Conservation (phyloP, 2,888 invertebrate genomes). For the Lottia gigantea region DNA sequence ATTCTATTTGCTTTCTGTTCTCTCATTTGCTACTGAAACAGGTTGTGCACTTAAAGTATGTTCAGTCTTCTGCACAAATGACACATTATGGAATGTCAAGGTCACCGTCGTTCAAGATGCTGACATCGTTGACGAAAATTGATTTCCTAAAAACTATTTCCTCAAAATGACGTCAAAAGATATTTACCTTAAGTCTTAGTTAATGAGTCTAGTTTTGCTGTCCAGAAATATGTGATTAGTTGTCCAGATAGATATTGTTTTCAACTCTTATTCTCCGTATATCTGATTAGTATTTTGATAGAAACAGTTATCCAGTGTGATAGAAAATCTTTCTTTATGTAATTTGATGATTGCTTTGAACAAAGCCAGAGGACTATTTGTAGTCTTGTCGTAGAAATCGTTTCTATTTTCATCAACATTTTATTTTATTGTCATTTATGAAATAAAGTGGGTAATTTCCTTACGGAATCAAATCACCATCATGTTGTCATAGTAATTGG, state of each 20-base stretch:
- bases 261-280: not conserved
- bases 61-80: no score
- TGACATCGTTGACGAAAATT: no score
- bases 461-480: not conserved
- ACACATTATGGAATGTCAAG: no score
- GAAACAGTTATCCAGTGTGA: conserved; percentile 2
- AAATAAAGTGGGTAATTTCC: conserved; percentile 3
- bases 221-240: not conserved
- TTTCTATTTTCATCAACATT: conserved; percentile 9
- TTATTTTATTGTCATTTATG: conserved; percentile 10
- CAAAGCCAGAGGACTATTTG: conserved; percentile 1
- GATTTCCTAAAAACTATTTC: no score
- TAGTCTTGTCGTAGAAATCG: not conserved
- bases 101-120: no score
- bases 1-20: no score
- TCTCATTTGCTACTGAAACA: no score
- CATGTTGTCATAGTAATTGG: conserved; percentile 1
- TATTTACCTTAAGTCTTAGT: not conserved
- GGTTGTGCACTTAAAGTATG: no score
- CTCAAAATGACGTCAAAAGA: not conserved
- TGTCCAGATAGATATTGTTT: not conserved
- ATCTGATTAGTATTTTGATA: not conserved
- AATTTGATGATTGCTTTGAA: not conserved
- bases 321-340: not conserved
- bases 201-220: not conserved